Conservation (phyloP, 2,888 invertebrate species). For the Troglohyphantes excavatus region DNA sequence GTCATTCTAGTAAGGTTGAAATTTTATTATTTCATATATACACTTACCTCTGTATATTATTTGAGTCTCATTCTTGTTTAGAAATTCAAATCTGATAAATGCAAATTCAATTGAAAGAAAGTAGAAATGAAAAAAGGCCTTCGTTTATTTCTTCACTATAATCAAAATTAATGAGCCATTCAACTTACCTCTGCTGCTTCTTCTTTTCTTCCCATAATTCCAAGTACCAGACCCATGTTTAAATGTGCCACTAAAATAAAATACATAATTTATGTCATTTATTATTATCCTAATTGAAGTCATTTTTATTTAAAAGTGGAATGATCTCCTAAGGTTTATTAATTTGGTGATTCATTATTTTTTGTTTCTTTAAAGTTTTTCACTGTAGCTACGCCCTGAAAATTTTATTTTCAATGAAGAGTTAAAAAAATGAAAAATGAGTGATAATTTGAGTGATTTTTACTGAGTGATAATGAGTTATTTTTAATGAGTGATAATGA, state of each 20-base stretch:
- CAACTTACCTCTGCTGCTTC: conserved; percentile 88
- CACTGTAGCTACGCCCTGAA: too few relatives aligned
- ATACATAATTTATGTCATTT: conserved; percentile 28
- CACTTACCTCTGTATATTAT: background rate
- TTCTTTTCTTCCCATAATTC: conserved; percentile 90
- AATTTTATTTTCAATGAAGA: too few relatives aligned
- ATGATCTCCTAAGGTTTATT: too few relatives aligned
- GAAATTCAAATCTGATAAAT: background rate
- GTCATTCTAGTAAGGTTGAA: too few relatives aligned
- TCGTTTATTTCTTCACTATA: background rate
- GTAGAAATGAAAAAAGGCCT: background rate
- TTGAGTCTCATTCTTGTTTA: background rate
- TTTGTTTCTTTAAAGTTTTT: too few relatives aligned
- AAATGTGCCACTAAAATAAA: conserved; percentile 89
- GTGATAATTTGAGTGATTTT: too few relatives aligned
- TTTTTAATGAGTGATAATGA: too few relatives aligned
- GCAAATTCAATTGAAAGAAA: background rate
- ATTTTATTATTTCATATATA: too few relatives aligned
- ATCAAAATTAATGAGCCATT: background rate
- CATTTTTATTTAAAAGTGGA: too few relatives aligned
- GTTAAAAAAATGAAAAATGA: too few relatives aligned
- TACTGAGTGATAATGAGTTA: too few relatives aligned
- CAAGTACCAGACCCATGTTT: conserved; percentile 94
- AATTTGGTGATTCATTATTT: too few relatives aligned
- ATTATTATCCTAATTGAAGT: background rate